Evolutionary conservation across 2,113 vertebrate genomes (phyloP).

Genomic region (Gambusia holbrooki): DNA sequence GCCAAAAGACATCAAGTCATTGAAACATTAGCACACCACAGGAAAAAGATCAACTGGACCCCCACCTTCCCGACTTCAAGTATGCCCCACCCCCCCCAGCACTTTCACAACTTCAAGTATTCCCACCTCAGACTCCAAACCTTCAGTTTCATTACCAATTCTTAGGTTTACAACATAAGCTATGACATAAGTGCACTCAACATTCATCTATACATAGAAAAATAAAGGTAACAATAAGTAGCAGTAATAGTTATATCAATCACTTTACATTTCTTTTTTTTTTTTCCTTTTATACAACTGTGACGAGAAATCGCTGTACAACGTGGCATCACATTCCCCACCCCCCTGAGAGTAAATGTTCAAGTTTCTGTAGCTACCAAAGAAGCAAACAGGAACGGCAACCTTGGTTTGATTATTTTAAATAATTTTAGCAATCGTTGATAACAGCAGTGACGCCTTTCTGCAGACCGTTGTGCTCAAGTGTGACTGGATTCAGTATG

Average conservation of each 20-base stretch:
- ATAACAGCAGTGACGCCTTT: slow-evolving; percentile 52
- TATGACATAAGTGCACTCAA: slow-evolving; percentile 80
- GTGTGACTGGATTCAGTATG: slow-evolving; percentile 65
- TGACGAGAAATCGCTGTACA: slow-evolving; percentile 58
- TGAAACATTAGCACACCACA: slow-evolving; percentile 55
- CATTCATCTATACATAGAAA: slow-evolving; percentile 78
- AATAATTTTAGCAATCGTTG: slow-evolving; percentile 73
- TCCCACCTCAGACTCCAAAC: slow-evolving; percentile 48
- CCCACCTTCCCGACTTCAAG: slow-evolving; percentile 62
- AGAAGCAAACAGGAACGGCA: slow-evolving; percentile 66
- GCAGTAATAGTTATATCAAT: slow-evolving; percentile 77
- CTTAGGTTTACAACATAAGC: slow-evolving; percentile 80
- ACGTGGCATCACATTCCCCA: slow-evolving; percentile 67
- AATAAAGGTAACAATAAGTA: slow-evolving; percentile 76
- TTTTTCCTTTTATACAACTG: slow-evolving; percentile 77
- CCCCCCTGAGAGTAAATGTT: slow-evolving; percentile 80
- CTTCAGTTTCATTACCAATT: slow-evolving; percentile 59
- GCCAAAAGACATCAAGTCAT: slow-evolving; percentile 35
- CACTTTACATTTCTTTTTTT: slow-evolving; percentile 77
- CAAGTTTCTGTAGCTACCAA: slow-evolving; percentile 76
- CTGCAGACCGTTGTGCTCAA: slow-evolving; percentile 68
- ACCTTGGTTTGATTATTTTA: slow-evolving; percentile 76
- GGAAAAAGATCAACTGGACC: slow-evolving; percentile 48
- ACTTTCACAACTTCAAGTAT: slow-evolving; percentile 72
- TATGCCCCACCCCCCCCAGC: slow-evolving; percentile 44